Conservation (phyloP, 1,140 invertebrate genomes). For the Carcinoscorpius rotundicauda region DNA sequence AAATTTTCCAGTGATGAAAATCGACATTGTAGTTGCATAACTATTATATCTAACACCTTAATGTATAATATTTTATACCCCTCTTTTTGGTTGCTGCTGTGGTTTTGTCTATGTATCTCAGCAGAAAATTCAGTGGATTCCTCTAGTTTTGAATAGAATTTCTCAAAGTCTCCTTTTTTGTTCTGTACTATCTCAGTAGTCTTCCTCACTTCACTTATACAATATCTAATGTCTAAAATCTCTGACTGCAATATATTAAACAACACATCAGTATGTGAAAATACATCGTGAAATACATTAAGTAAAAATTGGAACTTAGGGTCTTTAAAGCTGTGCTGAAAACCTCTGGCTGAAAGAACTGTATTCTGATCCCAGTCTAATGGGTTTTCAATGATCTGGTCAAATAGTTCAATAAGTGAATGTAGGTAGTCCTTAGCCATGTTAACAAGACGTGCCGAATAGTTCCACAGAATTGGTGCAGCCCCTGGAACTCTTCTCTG, state of each 20-base stretch:
- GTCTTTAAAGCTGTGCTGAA: not conserved
- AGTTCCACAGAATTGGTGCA: not conserved
- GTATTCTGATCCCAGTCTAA: not conserved
- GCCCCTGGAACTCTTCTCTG: not conserved
- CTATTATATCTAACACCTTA: not conserved
- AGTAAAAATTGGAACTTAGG: constrained; percentile 10
- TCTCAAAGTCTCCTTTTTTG: not conserved
- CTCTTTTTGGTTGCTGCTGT: not conserved
- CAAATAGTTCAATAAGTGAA: constrained; percentile 1
- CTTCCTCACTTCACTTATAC: not conserved
- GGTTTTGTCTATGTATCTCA: not conserved
- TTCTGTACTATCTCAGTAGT: not conserved
- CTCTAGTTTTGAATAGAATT: not conserved
- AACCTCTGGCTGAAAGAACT: not conserved
- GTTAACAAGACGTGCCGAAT: not conserved
- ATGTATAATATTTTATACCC: constrained; percentile 1
- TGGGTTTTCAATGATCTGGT: not conserved
- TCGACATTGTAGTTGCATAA: not conserved
- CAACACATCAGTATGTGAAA: constrained; percentile 10
- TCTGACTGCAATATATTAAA: constrained; percentile 12
- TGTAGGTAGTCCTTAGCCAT: not conserved
- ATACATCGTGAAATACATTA: constrained; percentile 7
- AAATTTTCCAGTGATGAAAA: not conserved
- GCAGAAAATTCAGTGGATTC: not conserved
- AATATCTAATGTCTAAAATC: constrained; percentile 1